A percentile compares a stretch with the other conserved stretches of the same genome.
Conservation (phyloP, 2,113 vertebrate species). For the Mustelus asterias region DNA sequence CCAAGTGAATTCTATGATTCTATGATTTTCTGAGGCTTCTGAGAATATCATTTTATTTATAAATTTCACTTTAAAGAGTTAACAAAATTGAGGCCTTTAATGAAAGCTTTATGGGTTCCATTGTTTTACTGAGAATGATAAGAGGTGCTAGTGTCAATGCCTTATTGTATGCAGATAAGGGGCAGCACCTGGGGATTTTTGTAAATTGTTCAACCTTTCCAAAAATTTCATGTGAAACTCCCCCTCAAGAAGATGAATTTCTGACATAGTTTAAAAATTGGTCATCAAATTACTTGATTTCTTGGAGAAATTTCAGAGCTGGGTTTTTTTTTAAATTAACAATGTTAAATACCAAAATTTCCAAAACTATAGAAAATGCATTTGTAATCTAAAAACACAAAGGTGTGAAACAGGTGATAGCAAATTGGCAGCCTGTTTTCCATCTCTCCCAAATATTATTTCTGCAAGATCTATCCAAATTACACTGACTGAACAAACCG, state of each 20-base stretch:
- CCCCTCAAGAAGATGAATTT: not conserved
- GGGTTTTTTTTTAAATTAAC: not conserved
- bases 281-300: not conserved
- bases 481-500: not conserved
- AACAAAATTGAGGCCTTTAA: not conserved
- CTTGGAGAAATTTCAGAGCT: not conserved
- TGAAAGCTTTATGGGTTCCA: not conserved
- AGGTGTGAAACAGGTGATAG: not conserved
- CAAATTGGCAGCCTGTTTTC: not conserved
- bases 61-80: not conserved
- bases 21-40: not conserved
- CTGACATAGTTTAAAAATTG: not conserved
- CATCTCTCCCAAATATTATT: not conserved
- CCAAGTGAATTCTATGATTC: no score
- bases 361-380: not conserved
- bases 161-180: not conserved
- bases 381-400: not conserved
- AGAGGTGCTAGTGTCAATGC: no score
- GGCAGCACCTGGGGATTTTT: slow-evolving; percentile 18
- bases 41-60: not conserved
- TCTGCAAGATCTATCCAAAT: not conserved
- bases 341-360: not conserved
- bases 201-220: not conserved
- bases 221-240: not conserved
- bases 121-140: not conserved